Base-by-base conservation (phyloP, 2,888 invertebrate genomes). In the Platynereis dumerilii region DNA sequence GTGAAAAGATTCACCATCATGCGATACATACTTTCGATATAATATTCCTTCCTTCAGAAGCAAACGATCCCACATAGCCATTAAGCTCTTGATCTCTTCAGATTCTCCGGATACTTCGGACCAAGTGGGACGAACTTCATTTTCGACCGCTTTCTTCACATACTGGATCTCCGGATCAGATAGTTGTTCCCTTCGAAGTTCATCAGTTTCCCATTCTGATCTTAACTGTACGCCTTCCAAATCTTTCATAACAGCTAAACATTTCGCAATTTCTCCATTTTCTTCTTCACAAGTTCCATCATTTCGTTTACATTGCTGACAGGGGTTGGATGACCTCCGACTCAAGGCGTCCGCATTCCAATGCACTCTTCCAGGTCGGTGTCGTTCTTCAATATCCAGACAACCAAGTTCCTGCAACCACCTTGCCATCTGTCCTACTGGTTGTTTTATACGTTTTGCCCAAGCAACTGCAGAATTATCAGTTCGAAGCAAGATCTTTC, bases 41-140 rank as follows among this genome's bases (percentile, higher is more conserved):
- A 74, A 52, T 15, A 73, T 20, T 7, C 62, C 69, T 1, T 45
- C 64, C 10, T 29, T 53, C 10, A 72, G 53, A 17, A 39, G 58
- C 20, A 74, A 39, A n/a, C 71, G 59, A 27, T 69, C 67, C 69
- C 72, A 71, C 26, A 71, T 69, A 12, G 65, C 7, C 71, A 69
- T 70, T 3, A 73, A 54, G 1, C 62, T 61, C 34, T 70, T 71
- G 1, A 70, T 24, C 20, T 39, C 34, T 15, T 48, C 45, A 0
- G 56, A 20, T 7, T 39, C 59, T 0, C 28, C 15, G 15, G 68
- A 65, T 20, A 69, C 22, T 1, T 66, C 44, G 15, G 54, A 24
- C 65, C 67, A 72, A 0, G 34, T 34, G 3, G 34, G 34, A 7
- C 34, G 3, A 7, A 5, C 12, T 7, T 12, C 34, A 12, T 12